Percentiles rank a stretch among this genome's conserved stretches.
Evolutionary conservation across 2,888 invertebrate species (phyloP).

Genomic region (Gari tellinella): DNA sequence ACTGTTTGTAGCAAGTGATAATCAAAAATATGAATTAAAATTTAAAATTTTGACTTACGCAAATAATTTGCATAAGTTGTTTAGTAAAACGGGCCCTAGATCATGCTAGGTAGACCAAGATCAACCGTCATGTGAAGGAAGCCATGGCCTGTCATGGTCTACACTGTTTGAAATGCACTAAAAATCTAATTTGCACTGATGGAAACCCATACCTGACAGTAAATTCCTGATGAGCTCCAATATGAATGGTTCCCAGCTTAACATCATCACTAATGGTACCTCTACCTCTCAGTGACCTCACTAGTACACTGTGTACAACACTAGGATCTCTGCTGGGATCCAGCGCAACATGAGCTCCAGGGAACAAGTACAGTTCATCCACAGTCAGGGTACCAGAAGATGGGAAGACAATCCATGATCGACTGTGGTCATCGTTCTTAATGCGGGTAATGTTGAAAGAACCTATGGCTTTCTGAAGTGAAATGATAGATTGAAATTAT

Average conservation of each 20-base stretch:
- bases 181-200: no score
- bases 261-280: slow-evolving; percentile 46
- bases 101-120: no score
- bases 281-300: slow-evolving; percentile 58
- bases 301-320: slow-evolving; percentile 38
- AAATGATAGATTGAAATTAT: background rate
- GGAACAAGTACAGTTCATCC: slow-evolving; percentile 63
- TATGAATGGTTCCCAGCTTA: slow-evolving; percentile 66
- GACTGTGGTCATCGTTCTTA: slow-evolving; percentile 57
- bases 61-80: no score
- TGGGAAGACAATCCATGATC: slow-evolving; percentile 70
- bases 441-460: slow-evolving; percentile 15
- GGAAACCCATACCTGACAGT: slow-evolving; percentile 49
- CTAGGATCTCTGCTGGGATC: slow-evolving; percentile 44
- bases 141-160: no score
- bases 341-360: slow-evolving; percentile 73
- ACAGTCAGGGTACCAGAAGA: slow-evolving; percentile 43
- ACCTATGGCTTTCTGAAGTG: slow-evolving; percentile 21
- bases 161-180: no score
- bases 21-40: no score
- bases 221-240: slow-evolving; percentile 67
- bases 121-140: no score
- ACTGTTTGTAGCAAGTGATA: no score
- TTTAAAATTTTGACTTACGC: no score
- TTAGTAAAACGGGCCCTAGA: no score